These are phyloP conservation scores for Ceratosolen fusciceps DNA, from an alignment of 1,140 invertebrate genomes.

Conservation along the genomic window DNA sequence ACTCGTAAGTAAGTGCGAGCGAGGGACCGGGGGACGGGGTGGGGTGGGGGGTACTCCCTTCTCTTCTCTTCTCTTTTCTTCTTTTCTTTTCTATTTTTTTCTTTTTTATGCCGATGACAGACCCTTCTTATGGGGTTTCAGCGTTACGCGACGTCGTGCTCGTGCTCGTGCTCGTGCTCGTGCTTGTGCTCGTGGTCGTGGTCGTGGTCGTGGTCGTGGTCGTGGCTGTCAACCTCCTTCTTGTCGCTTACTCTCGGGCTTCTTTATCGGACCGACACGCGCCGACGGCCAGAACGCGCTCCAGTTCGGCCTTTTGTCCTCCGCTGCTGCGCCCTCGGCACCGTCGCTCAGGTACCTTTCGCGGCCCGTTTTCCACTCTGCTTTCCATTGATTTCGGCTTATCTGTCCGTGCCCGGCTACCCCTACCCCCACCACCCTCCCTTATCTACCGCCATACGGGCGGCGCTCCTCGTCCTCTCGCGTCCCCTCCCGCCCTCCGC, in stretches of 20 bases:
- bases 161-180: constrained; percentile 30
- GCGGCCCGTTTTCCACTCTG: constrained; percentile 11
- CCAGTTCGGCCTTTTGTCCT: constrained; percentile 27
- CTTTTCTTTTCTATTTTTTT: too few species aligned
- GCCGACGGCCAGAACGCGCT: constrained; percentile 38
- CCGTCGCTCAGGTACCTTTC: constrained; percentile 12
- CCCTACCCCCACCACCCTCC: too few species aligned
- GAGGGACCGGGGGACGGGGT: not conserved
- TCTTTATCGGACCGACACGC: constrained; percentile 22
- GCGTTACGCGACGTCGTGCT: too few species aligned
- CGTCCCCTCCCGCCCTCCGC: too few species aligned
- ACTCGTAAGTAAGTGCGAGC: too few species aligned
- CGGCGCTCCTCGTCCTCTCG: too few species aligned
- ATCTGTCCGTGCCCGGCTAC: not conserved
- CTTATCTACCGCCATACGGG: not conserved
- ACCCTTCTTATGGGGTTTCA: constrained; percentile 51
- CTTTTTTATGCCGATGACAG: constrained; percentile 57
- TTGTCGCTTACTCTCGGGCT: constrained; percentile 38
- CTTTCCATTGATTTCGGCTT: constrained; percentile 25
- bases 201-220: constrained; percentile 28
- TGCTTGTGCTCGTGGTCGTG: too few species aligned
- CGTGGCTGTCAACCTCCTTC: constrained; percentile 42
- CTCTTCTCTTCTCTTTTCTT: too few species aligned
- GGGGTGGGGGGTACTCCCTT: too few species aligned
- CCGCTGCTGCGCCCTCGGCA: too few species aligned